These are phyloP conservation scores for Hiodon tergisus DNA, from an alignment of 2,113 vertebrate genomes.

Conservation along the genomic window DNA sequence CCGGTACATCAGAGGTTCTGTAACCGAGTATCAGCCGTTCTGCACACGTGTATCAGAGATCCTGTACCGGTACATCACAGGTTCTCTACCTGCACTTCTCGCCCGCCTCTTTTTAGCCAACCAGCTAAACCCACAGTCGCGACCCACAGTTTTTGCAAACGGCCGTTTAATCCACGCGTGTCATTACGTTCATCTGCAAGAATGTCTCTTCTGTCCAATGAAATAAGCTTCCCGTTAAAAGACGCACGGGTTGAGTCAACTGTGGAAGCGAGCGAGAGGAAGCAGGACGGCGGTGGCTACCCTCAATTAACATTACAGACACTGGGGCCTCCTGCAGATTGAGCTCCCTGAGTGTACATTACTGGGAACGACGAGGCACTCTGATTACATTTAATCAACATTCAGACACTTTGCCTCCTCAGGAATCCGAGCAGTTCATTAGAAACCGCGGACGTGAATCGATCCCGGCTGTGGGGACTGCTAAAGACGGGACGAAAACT, in stretches of 20 bases:
- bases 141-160: too few relatives aligned
- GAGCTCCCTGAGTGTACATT: neutral
- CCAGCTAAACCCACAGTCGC: too few relatives aligned
- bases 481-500: neutral
- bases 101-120: too few relatives aligned
- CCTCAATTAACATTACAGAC: conserved; percentile 25
- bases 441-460: neutral
- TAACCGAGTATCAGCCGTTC: too few relatives aligned
- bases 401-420: neutral
- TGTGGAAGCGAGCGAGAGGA: neutral
- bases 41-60: too few relatives aligned
- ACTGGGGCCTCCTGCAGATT: conserved; percentile 16
- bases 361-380: neutral
- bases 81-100: too few relatives aligned
- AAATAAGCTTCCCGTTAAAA: conserved; percentile 29
- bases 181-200: conserved; percentile 1
- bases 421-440: neutral
- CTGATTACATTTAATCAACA: neutral
- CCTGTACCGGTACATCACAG: too few relatives aligned
- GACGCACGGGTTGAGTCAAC: conserved; percentile 1
- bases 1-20: too few relatives aligned
- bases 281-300: neutral
- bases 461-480: neutral
- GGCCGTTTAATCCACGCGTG: too few relatives aligned
- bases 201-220: conserved; percentile 32